Percentiles rank a stretch among this genome's conserved stretches.
Conservation (phyloP, 1,140 invertebrate genomes). For the Nasonia giraulti region DNA sequence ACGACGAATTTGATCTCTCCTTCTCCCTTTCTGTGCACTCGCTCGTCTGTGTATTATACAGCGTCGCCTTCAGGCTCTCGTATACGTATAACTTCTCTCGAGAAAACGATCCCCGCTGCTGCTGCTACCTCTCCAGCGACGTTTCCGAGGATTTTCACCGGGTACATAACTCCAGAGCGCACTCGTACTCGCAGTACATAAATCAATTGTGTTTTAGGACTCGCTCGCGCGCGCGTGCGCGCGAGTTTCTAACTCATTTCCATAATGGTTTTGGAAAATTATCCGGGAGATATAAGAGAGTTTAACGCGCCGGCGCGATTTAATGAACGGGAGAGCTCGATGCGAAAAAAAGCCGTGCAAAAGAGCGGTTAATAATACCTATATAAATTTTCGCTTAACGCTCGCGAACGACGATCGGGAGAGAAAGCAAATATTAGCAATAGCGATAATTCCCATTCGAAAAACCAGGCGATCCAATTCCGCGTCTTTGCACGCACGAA, state of each 20-base stretch:
- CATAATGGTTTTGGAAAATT: constrained; percentile 35
- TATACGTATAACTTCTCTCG: not conserved
- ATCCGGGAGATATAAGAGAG: constrained; percentile 24
- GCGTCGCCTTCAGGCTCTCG: not conserved
- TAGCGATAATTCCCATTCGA: not conserved
- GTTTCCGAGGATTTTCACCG: constrained; percentile 45
- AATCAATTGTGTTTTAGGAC: constrained; percentile 45
- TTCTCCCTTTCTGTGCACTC: constrained; percentile 20
- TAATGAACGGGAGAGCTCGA: not conserved
- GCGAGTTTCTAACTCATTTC: constrained; percentile 28
- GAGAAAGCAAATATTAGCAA: no score
- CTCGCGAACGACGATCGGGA: not conserved
- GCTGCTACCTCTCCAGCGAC: not conserved
- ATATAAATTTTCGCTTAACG: no score
- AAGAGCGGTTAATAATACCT: no score
- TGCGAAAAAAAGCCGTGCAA: no score
- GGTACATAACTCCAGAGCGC: constrained; percentile 31
- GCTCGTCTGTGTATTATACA: not conserved
- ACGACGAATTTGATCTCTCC: no score
- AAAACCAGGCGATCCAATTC: not conserved
- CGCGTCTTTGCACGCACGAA: not conserved
- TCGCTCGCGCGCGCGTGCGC: not conserved
- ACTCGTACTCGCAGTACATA: constrained; percentile 1
- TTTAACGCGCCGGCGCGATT: not conserved
- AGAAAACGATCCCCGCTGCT: constrained; percentile 38